A percentile compares a stretch with the other conserved stretches of the same genome.
Evolutionary conservation across 2,113 vertebrate genomes (phyloP).

Genomic region (Sigmodon hispidus): DNA sequence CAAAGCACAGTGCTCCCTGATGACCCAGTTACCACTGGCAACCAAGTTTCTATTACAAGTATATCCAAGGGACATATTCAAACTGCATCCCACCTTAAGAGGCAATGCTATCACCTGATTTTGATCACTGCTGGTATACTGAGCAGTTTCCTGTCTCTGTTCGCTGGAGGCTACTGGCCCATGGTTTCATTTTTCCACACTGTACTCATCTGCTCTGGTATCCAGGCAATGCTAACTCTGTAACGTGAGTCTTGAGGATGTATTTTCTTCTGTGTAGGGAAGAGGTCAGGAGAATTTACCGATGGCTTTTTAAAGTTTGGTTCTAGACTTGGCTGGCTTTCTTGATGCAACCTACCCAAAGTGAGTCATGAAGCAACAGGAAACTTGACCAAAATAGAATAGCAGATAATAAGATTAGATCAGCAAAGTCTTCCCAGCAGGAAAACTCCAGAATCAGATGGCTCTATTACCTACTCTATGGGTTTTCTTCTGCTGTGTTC

Average conservation of each 20-base stretch:
- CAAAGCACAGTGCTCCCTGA: neutral
- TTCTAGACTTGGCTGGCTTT: neutral
- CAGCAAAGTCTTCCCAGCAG: neutral
- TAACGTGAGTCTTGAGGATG: neutral
- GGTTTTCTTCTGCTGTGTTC: neutral
- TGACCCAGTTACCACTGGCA: neutral
- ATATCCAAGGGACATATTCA: neutral
- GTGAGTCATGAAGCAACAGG: neutral
- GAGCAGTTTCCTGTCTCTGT: neutral
- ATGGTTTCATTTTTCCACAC: neutral
- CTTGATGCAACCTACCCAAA: neutral
- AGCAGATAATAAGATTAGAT: neutral
- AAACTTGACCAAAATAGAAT: neutral
- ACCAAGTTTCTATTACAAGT: neutral
- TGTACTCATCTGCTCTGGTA: neutral
- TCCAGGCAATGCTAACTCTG: neutral
- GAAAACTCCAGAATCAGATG: neutral
- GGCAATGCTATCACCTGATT: neutral
- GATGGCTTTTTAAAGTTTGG: neutral
- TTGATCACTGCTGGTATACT: neutral
- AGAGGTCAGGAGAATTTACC: neutral
- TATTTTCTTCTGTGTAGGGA: neutral
- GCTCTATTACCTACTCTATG: neutral
- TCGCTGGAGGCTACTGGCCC: neutral
- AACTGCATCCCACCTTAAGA: too few species aligned